Evolutionary conservation across 2,113 vertebrate species (phyloP).

Genomic region (Mustela lutreola): DNA sequence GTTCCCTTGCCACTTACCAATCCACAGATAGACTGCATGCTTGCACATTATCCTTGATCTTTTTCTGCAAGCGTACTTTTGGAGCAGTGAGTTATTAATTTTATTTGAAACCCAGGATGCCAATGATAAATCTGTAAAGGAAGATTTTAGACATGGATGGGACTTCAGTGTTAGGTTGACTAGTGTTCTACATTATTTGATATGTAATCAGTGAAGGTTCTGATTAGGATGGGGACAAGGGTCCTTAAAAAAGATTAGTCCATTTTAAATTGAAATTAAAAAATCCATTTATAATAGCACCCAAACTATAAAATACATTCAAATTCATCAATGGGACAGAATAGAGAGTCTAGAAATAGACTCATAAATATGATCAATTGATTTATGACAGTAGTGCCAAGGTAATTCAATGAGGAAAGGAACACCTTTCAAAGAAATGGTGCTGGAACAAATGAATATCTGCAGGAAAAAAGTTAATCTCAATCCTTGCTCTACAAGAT

Average conservation of each 20-base stretch:
- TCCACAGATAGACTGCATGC: not conserved
- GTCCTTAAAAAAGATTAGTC: not conserved
- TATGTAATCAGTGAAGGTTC: not conserved
- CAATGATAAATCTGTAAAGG: not conserved
- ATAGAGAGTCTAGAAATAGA: not conserved
- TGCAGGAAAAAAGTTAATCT: not conserved
- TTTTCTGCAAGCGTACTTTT: not conserved
- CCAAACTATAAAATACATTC: not conserved
- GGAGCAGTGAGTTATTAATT: not conserved
- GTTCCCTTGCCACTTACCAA: not conserved
- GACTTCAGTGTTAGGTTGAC: not conserved
- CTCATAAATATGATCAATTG: not conserved
- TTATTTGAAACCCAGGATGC: not conserved
- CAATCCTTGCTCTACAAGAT: not conserved
- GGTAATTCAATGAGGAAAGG: not conserved
- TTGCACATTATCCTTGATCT: not conserved
- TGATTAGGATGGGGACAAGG: not conserved
- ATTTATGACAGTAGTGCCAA: not conserved
- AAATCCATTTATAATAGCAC: not conserved
- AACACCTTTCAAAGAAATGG: not conserved
- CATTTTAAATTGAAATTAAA: not conserved
- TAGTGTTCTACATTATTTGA: not conserved
- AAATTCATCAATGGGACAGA: not conserved
- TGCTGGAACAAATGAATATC: not conserved
- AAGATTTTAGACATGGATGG: not conserved